Conservation (phyloP, 1,140 invertebrate genomes). For the Habropoda laboriosa region DNA sequence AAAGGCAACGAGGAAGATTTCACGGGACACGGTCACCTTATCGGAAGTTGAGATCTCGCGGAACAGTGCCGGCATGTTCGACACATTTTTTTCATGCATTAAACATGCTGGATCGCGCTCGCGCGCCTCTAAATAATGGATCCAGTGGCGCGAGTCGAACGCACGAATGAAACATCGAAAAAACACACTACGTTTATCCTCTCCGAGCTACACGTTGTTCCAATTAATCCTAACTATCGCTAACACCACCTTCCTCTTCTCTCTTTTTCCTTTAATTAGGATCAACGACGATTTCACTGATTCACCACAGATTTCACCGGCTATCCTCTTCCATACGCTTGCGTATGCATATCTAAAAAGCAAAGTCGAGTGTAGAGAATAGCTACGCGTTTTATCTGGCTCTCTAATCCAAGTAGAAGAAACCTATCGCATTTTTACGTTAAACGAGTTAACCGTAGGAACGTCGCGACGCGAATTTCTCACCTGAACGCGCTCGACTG, state of each 20-base stretch:
- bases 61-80: background rate
- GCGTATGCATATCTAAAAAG: too few relatives aligned
- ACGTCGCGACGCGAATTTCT: background rate
- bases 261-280: background rate
- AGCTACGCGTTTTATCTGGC: background rate
- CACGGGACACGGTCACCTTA: background rate
- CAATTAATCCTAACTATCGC: constrained; percentile 36
- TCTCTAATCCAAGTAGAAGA: constrained; percentile 1
- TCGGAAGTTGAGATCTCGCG: background rate
- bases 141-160: background rate
- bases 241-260: background rate
- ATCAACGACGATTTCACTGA: constrained; percentile 35
- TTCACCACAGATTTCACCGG: constrained; percentile 6
- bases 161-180: constrained; percentile 55
- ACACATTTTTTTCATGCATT: constrained; percentile 25
- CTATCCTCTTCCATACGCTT: too few relatives aligned
- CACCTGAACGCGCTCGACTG: background rate
- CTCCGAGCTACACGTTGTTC: background rate
- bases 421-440: background rate
- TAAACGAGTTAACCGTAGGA: background rate
- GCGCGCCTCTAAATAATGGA: constrained; percentile 45
- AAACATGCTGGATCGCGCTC: constrained; percentile 7
- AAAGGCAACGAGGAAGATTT: background rate
- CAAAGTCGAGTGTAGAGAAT: background rate
- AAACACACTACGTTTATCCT: constrained; percentile 1